Evolutionary conservation across 2,888 invertebrate genomes (phyloP).

Genomic region (Abrostola tripartita): DNA sequence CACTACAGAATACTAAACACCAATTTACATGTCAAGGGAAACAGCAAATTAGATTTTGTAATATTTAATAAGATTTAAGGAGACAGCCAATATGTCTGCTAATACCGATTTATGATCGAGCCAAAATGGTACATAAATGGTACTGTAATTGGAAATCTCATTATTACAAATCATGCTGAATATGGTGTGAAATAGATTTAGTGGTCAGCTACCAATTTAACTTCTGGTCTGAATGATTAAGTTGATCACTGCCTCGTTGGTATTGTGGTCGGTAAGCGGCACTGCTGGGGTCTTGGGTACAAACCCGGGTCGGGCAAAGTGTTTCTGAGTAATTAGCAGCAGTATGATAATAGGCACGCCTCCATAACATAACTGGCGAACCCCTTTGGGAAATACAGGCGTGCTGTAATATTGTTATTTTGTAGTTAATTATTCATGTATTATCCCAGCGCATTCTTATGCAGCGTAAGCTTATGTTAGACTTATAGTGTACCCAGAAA

Average conservation of each 20-base stretch:
- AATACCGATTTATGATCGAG: constrained; percentile 35
- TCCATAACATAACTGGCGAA: too few species aligned
- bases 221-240: constrained; percentile 10
- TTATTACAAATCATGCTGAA: constrained; percentile 13
- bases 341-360: too few species aligned
- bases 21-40: constrained; percentile 41
- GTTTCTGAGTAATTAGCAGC: too few species aligned
- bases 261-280: neutral
- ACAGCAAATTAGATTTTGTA: constrained; percentile 45
- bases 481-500: too few species aligned
- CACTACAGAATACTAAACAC: constrained; percentile 17
- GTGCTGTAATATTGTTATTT: too few species aligned
- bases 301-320: too few species aligned
- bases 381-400: too few species aligned
- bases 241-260: neutral
- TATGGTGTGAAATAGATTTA: constrained; percentile 28
- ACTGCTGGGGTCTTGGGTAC: neutral
- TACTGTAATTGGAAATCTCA: constrained; percentile 42
- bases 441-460: too few species aligned
- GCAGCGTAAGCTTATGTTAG: too few species aligned
- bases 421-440: too few species aligned
- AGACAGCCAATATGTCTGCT: constrained; percentile 37
- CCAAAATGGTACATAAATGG: constrained; percentile 18
- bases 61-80: constrained; percentile 52
- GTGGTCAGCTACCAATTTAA: neutral